These are phyloP conservation scores for Eudorcas thomsonii DNA, from an alignment of 2,113 vertebrate genomes.

Conservation along the genomic window DNA sequence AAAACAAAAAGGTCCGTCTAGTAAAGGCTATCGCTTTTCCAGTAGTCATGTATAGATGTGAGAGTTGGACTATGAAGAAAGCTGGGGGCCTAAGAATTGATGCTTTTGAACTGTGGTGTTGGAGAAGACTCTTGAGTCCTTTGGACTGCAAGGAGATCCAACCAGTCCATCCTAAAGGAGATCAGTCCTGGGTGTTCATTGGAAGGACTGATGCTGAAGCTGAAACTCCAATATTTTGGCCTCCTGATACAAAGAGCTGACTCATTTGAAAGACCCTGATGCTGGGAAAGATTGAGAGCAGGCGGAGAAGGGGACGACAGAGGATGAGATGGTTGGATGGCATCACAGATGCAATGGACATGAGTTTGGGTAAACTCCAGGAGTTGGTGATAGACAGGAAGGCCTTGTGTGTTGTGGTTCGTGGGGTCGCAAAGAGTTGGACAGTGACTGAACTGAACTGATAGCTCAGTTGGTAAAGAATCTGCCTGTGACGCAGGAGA, in stretches of 20 bases:
- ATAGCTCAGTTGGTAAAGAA: neutral
- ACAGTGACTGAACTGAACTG: neutral
- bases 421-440: accelerated
- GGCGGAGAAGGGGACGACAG: neutral
- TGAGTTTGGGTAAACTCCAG: neutral
- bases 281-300: neutral
- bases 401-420: neutral
- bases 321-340: neutral
- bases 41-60: neutral
- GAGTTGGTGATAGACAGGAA: neutral
- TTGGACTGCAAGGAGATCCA: neutral
- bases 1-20: neutral
- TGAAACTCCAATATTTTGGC: neutral
- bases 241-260: neutral
- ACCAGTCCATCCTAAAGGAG: neutral
- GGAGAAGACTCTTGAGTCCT: neutral
- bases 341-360: neutral
- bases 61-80: neutral
- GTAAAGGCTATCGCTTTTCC: neutral
- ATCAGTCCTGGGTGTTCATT: neutral
- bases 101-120: neutral
- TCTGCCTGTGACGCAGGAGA: neutral
- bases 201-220: neutral
- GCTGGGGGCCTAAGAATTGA: neutral
- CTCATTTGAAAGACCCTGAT: neutral